Conservation (phyloP, 1,140 invertebrate genomes). For the Euschistus heros region DNA sequence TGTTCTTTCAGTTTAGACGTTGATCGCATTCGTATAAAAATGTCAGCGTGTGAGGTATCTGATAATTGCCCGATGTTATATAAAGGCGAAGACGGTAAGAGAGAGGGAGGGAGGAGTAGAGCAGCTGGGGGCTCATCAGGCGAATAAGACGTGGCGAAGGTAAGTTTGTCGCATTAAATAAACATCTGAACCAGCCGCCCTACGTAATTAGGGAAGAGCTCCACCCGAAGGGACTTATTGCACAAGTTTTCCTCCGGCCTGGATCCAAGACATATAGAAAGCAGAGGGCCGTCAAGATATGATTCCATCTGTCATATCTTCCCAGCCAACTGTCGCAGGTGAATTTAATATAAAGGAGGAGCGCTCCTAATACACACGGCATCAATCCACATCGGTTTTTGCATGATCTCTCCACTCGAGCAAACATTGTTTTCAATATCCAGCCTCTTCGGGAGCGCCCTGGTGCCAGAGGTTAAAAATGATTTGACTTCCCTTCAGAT, state of each 20-base stretch:
- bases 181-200: constrained; percentile 1
- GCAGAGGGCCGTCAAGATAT: constrained; percentile 26
- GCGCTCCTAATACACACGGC: constrained; percentile 20
- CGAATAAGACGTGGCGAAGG: background rate
- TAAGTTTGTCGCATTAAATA: background rate
- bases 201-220: background rate
- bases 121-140: background rate
- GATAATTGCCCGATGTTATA: background rate
- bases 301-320: constrained; percentile 29
- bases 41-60: no score
- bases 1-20: no score
- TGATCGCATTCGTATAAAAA: no score
- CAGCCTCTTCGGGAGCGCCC: background rate
- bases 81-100: background rate
- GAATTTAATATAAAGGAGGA: constrained; percentile 25
- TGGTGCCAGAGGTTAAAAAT: constrained; percentile 22
- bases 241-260: constrained; percentile 24
- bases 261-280: background rate
- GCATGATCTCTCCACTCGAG: constrained; percentile 14
- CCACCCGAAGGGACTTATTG: constrained; percentile 24
- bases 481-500: constrained; percentile 18
- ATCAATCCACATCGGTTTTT: constrained; percentile 24
- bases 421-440: constrained; percentile 27
- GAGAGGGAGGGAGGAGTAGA: background rate
- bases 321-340: constrained; percentile 27